phyloP scores from a whole-genome alignment of 30 jellyfish, hydroid and myxozoan genomes.

The Turritopsis rubra region DNA sequence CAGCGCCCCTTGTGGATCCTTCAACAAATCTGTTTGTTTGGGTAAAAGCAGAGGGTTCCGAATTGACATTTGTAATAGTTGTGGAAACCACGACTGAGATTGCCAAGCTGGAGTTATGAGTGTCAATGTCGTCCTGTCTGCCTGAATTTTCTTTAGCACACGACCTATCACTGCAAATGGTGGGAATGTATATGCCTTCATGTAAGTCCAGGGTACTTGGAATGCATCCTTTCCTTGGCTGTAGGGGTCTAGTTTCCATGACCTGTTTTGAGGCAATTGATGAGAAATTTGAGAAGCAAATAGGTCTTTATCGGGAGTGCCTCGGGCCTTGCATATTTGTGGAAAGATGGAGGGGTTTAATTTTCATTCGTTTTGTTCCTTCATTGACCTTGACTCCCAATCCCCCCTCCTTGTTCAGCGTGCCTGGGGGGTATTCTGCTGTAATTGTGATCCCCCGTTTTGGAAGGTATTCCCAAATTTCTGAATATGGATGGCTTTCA shows the following conservation, averaged over 20 bases:
- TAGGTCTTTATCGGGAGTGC: constrained; percentile 27
- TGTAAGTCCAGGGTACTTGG: constrained; percentile 21
- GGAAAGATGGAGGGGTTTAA: constrained; percentile 19
- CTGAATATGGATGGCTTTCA: constrained; percentile 6
- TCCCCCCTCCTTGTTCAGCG: constrained; percentile 24
- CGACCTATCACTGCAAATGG: constrained; percentile 30
- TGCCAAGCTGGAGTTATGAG: constrained; percentile 38
- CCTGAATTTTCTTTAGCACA: constrained; percentile 16
- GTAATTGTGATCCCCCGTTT: constrained; percentile 39
- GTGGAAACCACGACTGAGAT: constrained; percentile 31
- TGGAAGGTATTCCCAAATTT: constrained; percentile 28
- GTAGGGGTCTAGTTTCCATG: constrained; percentile 45
- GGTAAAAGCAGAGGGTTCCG: too few species aligned
- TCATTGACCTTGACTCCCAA: constrained; percentile 20
- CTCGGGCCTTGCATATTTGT: constrained; percentile 18
- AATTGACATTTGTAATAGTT: constrained; percentile 13
- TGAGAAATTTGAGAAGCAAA: constrained; percentile 35
- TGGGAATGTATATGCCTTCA: constrained; percentile 37
- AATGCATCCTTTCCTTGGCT: constrained; percentile 32
- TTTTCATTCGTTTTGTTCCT: constrained; percentile 29
- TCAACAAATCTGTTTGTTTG: too few species aligned
- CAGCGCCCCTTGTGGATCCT: constrained; percentile 10
- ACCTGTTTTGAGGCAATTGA: constrained; percentile 34
- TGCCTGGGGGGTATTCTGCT: constrained; percentile 32
- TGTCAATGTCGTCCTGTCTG: constrained; percentile 11